Conservation (phyloP, 2,797 vertebrate genomes). For the Odontamblyopus lacepedii region DNA sequence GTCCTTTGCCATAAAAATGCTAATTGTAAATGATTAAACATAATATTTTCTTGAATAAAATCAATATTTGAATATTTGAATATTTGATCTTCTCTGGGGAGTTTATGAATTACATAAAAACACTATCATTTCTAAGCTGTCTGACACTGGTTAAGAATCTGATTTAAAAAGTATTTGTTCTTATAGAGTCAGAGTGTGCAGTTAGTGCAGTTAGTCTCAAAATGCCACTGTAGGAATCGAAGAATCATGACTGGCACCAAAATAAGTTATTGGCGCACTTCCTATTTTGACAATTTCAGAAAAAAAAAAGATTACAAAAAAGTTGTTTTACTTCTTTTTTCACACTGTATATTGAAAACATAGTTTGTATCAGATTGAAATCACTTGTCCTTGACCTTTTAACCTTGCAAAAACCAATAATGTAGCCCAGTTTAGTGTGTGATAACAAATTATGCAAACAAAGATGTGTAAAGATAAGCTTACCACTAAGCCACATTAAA, state of each 20-base stretch:
- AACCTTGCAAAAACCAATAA: neutral
- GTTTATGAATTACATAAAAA: too few species aligned
- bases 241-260: neutral
- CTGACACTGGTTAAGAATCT: neutral
- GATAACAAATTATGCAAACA: constrained; percentile 23
- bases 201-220: neutral
- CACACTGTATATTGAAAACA: neutral
- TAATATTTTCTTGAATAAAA: too few species aligned
- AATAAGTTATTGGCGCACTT: neutral
- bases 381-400: neutral
- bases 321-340: neutral
- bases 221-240: neutral
- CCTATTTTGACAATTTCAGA: neutral
- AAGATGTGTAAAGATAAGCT: constrained; percentile 19
- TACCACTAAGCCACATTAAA: constrained; percentile 22
- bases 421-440: neutral
- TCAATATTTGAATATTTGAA: too few species aligned
- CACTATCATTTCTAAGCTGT: too few species aligned
- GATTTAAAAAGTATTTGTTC: neutral
- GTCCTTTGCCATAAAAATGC: too few species aligned
- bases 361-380: neutral
- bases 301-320: neutral
- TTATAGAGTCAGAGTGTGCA: neutral
- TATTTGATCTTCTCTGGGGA: too few species aligned
- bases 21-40: too few species aligned